Percentiles rank a stretch among this genome's conserved stretches.
phyloP scores from a whole-genome alignment of 1,140 invertebrate species.

The Leptonema lineaticorne region DNA sequence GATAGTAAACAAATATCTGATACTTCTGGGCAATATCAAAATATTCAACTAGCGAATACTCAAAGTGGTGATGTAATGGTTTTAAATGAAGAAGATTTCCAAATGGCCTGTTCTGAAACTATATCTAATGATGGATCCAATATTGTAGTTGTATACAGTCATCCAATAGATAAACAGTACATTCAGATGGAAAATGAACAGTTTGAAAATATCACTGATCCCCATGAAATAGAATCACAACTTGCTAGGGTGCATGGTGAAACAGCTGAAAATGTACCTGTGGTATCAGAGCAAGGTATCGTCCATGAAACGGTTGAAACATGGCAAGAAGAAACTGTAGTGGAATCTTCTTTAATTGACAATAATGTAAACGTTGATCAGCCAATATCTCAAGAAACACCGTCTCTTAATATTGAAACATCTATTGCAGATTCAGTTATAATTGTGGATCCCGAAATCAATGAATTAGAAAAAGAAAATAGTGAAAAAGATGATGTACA shows the following conservation, averaged over 20 bases:
- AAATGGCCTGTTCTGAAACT: constrained; percentile 50
- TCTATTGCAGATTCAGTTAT: too few relatives aligned
- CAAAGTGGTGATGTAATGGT: constrained; percentile 45
- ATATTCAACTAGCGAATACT: constrained; percentile 1
- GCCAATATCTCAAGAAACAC: too few relatives aligned
- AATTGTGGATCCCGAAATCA: too few relatives aligned
- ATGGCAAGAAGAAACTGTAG: constrained; percentile 37
- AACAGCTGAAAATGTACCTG: constrained; percentile 33
- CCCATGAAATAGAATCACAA: constrained; percentile 36
- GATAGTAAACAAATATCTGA: constrained; percentile 18
- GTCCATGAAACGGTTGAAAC: constrained; percentile 41
- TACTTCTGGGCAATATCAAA: constrained; percentile 5
- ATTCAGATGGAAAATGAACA: constrained; percentile 43
- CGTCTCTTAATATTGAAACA: too few relatives aligned
- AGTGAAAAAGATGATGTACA: neutral
- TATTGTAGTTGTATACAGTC: constrained; percentile 63
- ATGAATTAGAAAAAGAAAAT: constrained; percentile 4
- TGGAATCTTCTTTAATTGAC: neutral
- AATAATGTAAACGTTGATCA: neutral
- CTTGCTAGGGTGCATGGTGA: constrained; percentile 34
- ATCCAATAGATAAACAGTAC: constrained; percentile 57
- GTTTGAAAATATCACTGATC: constrained; percentile 20
- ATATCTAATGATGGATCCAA: constrained; percentile 57
- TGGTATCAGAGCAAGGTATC: constrained; percentile 36
- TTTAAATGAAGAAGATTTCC: constrained; percentile 52